Evolutionary conservation across 1,140 invertebrate genomes (phyloP).

Genomic region (Parapsyche elsis): DNA sequence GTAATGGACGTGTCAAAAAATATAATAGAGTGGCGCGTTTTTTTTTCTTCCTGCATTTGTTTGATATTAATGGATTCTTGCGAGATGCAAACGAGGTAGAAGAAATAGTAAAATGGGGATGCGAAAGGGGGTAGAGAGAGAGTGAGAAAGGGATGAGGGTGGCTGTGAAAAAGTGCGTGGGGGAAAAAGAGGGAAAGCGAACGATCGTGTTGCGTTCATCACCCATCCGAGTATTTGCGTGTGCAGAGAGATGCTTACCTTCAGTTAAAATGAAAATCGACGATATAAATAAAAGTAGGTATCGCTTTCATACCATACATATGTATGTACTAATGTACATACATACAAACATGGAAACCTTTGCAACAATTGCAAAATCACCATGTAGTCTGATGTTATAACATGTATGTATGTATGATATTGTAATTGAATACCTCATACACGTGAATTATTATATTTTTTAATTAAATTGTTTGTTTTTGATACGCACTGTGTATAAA

Average conservation of each 20-base stretch:
- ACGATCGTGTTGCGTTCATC: not conserved
- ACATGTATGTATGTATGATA: no score
- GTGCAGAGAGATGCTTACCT: not conserved
- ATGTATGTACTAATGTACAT: no score
- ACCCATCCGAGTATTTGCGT: not conserved
- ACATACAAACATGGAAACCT: no score
- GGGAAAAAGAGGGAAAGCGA: not conserved
- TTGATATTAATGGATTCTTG: conserved; percentile 29
- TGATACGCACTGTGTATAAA: no score
- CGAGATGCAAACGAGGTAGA: conserved; percentile 10
- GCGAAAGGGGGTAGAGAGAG: not conserved
- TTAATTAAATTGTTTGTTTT: no score
- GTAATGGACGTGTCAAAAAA: conserved; percentile 23
- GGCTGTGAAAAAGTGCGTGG: not conserved
- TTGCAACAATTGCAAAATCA: no score
- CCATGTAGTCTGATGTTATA: no score
- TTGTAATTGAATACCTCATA: no score
- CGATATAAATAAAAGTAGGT: no score
- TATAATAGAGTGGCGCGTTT: conserved; percentile 14
- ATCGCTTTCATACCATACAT: no score
- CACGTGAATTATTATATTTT: no score
- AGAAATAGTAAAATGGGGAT: not conserved
- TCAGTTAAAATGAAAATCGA: not conserved
- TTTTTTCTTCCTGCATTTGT: conserved; percentile 26
- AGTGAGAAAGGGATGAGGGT: not conserved